phyloP scores from a whole-genome alignment of 2,888 invertebrate genomes.

The Ctena decussata region DNA sequence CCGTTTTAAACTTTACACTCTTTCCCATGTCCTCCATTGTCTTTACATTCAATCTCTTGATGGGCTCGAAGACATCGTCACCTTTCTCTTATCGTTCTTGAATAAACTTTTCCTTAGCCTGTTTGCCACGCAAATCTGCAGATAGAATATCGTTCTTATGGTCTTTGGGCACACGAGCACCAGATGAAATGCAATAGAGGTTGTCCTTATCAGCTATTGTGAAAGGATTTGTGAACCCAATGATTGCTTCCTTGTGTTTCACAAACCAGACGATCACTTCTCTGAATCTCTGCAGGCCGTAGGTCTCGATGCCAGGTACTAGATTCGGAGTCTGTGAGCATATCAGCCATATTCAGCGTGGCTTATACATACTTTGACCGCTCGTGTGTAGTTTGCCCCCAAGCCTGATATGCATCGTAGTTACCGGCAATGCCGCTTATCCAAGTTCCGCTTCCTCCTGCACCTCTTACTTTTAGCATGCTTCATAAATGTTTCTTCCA shows the following conservation, averaged over 20 bases:
- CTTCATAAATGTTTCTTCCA: conserved; percentile 22
- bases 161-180: too few species aligned
- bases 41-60: conserved; percentile 32
- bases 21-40: conserved; percentile 39
- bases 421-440: conserved; percentile 50
- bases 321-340: conserved; percentile 24
- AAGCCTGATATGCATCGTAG: conserved; percentile 59
- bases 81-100: conserved; percentile 16
- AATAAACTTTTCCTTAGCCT: conserved; percentile 18
- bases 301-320: conserved; percentile 50
- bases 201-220: conserved; percentile 27
- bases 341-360: conserved; percentile 49
- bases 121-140: conserved; percentile 1
- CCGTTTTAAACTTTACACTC: conserved; percentile 29
- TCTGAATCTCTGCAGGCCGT: conserved; percentile 53
- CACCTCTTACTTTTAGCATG: conserved; percentile 30
- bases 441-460: conserved; percentile 51
- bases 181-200: too few species aligned
- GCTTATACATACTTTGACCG: conserved; percentile 39
- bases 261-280: conserved; percentile 36
- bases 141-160: conserved; percentile 7
- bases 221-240: conserved; percentile 59
- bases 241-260: conserved; percentile 45
- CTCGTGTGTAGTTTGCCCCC: conserved; percentile 50
- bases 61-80: conserved; percentile 43